Conservation (phyloP, 37 sponge, comb jelly and placozoan species). For the Axinella damicornis region DNA sequence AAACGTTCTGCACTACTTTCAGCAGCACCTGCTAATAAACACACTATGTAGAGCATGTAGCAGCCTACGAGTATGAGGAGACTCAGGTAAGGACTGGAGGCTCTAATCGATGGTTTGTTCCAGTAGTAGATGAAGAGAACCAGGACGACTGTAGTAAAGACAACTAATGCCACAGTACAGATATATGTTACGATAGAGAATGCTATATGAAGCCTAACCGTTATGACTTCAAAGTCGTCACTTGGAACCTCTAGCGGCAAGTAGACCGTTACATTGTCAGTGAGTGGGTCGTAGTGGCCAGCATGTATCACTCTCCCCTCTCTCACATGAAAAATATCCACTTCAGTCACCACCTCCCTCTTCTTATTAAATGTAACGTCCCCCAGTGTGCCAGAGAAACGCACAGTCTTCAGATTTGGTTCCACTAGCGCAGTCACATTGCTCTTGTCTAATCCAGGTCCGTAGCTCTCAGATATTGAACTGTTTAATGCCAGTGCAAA, state of each 20-base stretch:
- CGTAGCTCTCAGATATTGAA: constrained; percentile 20
- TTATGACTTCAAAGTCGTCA: too few species aligned
- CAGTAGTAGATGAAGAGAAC: constrained; percentile 17
- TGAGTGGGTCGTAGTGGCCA: too few species aligned
- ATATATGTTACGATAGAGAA: background rate
- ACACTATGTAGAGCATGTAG: constrained; percentile 25
- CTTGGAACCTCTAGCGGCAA: too few species aligned
- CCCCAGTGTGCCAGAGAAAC: constrained; percentile 31
- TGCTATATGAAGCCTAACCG: too few species aligned
- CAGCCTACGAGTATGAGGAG: constrained; percentile 41
- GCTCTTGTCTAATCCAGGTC: background rate
- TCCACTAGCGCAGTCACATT: constrained; percentile 13
- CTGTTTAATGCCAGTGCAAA: constrained; percentile 52
- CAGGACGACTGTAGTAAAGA: constrained; percentile 10
- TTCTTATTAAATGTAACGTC: constrained; percentile 1
- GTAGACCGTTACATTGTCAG: too few species aligned
- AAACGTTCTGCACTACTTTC: background rate
- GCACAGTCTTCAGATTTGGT: background rate
- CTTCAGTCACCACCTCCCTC: background rate
- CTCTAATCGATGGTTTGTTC: constrained; percentile 27
- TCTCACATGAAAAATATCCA: too few species aligned
- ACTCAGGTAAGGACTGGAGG: constrained; percentile 46
- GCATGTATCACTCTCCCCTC: too few species aligned
- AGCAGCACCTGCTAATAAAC: background rate
- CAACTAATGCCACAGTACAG: background rate